These are phyloP conservation scores for Lordiphosa mommai DNA, from an alignment of 1,140 invertebrate species.

Conservation along the genomic window DNA sequence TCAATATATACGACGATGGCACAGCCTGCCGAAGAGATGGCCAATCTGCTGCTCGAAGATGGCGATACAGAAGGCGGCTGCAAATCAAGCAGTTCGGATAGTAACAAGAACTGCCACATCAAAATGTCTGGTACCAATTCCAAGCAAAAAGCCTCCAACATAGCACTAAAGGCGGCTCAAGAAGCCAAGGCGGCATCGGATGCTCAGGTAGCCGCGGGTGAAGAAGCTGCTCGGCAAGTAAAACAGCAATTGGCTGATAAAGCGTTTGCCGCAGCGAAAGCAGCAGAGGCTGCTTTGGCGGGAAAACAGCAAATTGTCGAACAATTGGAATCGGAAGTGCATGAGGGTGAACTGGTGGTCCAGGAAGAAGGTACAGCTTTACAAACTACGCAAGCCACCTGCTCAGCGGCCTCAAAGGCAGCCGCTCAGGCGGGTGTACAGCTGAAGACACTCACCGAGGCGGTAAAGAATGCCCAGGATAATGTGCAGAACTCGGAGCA, in stretches of 20 bases:
- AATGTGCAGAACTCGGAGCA: slow-evolving; percentile 83
- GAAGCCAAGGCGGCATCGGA: slow-evolving; percentile 84
- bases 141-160: slow-evolving; percentile 79
- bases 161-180: slow-evolving; percentile 84
- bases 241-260: slow-evolving; percentile 85
- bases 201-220: slow-evolving; percentile 83
- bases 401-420: slow-evolving; percentile 82
- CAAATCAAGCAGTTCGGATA: neutral
- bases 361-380: slow-evolving; percentile 82
- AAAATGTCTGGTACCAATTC: neutral
- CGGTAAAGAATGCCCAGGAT: slow-evolving; percentile 74
- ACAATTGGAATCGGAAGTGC: slow-evolving; percentile 82
- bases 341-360: slow-evolving; percentile 83
- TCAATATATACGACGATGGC: too few species aligned
- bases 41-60: neutral
- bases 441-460: slow-evolving; percentile 37
- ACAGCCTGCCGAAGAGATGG: neutral
- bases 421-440: slow-evolving; percentile 82
- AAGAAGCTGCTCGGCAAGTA: slow-evolving; percentile 84
- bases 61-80: neutral
- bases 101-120: neutral
- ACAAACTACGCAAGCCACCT: slow-evolving; percentile 82
- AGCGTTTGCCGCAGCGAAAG: slow-evolving; percentile 84
- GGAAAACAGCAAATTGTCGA: slow-evolving; percentile 83
- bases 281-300: slow-evolving; percentile 83